Percentiles rank a stretch among this genome's conserved stretches.
Conservation (phyloP, 2,113 vertebrate species). For the Hydrolagus affinis region DNA sequence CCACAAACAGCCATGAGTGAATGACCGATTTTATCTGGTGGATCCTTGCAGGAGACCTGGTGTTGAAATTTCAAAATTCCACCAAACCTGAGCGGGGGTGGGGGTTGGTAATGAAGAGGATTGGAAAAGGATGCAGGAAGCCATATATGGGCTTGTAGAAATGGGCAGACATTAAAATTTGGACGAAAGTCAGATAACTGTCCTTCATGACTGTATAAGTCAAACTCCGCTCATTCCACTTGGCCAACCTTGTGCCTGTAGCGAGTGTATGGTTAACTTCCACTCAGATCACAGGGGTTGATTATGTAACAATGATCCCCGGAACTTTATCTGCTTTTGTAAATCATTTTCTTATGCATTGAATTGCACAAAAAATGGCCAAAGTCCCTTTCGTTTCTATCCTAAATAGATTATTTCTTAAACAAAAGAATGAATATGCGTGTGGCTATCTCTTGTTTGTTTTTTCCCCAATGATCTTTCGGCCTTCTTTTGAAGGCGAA, state of each 20-base stretch:
- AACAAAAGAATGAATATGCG: background rate
- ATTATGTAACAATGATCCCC: background rate
- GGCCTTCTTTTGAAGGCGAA: background rate
- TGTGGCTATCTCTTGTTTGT: too few relatives aligned
- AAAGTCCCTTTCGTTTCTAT: background rate
- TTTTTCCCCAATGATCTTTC: too few relatives aligned
- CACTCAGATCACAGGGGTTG: background rate
- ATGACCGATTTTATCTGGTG: too few relatives aligned
- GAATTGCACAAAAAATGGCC: background rate
- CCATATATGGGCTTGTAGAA: too few relatives aligned
- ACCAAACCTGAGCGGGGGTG: too few relatives aligned
- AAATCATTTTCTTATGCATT: background rate
- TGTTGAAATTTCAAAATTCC: too few relatives aligned
- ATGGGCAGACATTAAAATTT: background rate
- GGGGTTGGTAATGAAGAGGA: too few relatives aligned
- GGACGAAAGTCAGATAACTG: too few relatives aligned
- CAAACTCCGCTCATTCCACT: too few relatives aligned
- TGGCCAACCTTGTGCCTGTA: background rate
- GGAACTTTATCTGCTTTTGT: background rate
- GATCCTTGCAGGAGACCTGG: too few relatives aligned
- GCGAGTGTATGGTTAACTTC: background rate
- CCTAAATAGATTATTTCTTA: background rate
- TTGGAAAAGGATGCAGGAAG: too few relatives aligned
- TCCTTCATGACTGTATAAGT: background rate
- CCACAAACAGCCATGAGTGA: too few relatives aligned